Evolutionary conservation across 2,888 invertebrate genomes (phyloP).

Genomic region (Scaptomyza cyrtandrae): DNA sequence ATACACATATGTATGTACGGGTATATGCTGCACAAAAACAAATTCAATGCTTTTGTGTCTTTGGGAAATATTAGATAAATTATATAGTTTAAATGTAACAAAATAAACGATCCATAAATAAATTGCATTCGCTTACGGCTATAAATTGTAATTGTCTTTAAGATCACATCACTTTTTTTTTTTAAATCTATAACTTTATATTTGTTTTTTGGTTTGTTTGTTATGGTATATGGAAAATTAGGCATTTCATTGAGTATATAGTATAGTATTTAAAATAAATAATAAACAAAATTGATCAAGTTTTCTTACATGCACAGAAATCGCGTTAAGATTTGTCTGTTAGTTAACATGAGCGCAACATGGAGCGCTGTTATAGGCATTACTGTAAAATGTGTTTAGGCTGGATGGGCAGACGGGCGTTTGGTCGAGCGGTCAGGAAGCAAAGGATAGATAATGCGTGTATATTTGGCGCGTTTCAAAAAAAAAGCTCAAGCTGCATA

Average conservation of each 20-base stretch:
- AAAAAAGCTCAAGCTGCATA: constrained; percentile 44
- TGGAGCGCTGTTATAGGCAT: constrained; percentile 57
- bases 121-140: constrained; percentile 46
- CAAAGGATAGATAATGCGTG: constrained; percentile 14
- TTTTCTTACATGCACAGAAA: constrained; percentile 52
- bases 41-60: constrained; percentile 26
- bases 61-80: constrained; percentile 35
- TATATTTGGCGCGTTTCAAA: constrained; percentile 19
- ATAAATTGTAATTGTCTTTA: constrained; percentile 33
- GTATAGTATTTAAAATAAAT: constrained; percentile 18
- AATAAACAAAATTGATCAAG: constrained; percentile 25
- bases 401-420: constrained; percentile 2
- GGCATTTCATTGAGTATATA: constrained; percentile 15
- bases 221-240: constrained; percentile 50
- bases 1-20: constrained; percentile 58
- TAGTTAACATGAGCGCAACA: constrained; percentile 57
- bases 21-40: constrained; percentile 54
- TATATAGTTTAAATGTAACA: constrained; percentile 16
- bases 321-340: constrained; percentile 40
- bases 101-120: constrained; percentile 56
- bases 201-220: constrained; percentile 11
- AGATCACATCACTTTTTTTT: constrained; percentile 19
- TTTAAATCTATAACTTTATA: constrained; percentile 12
- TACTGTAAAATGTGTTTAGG: constrained; percentile 38
- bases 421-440: constrained; percentile 1